Evolutionary conservation across 2,888 invertebrate species (phyloP), one percentile per base, ranked within the genome.

Genomic region (Ectemnius continuus): DNA sequence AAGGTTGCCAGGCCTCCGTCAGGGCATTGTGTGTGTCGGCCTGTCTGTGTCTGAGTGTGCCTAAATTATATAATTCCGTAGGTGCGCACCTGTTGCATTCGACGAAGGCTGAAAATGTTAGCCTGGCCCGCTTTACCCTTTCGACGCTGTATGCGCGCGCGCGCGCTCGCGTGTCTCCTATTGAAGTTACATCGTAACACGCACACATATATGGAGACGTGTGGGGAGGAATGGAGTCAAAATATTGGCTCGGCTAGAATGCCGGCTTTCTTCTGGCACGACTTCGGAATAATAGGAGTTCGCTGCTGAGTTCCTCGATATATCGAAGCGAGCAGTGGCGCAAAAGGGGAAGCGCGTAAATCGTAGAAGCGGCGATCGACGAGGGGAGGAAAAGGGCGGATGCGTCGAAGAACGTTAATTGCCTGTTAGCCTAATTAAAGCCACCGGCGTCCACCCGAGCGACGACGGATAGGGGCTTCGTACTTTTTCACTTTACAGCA

Each of bases 401-500:
- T 18, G 58, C 66, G 46, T 61, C 52, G 70, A 70, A 67, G 62
- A 61, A 73, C 76, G 72, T 77, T 76, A 77, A 79, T 76, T 61
- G 70, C 63, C 76, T 76, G 70, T 79, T 79, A 74, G 56, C 74
- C 72, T 79, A 70, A 76, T 74, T 79, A 79, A 66, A 73, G 26
- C 46, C 23, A 23, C 18, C 59, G 6, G 20, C 20, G 28, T 66
- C 65, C 67, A 62, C 23, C 61, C 64, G 36, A 67, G 63, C 73
- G 72, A 64, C n/a, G 23, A 13, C 36, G 52, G 61, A 66, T 5
- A 36, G 36, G 36, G 36, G 18, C 20, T 13, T 28, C 11, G 56
- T 61, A 59, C 58, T 66, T 69, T 59, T 58, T 48, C 4, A 14
- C 14, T 16, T 20, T 14, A 23, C 5, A n/a, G 5, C 13, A 52